These are phyloP conservation scores for Damaliscus lunatus DNA, from an alignment of 2,113 vertebrate species.

Conservation along the genomic window DNA sequence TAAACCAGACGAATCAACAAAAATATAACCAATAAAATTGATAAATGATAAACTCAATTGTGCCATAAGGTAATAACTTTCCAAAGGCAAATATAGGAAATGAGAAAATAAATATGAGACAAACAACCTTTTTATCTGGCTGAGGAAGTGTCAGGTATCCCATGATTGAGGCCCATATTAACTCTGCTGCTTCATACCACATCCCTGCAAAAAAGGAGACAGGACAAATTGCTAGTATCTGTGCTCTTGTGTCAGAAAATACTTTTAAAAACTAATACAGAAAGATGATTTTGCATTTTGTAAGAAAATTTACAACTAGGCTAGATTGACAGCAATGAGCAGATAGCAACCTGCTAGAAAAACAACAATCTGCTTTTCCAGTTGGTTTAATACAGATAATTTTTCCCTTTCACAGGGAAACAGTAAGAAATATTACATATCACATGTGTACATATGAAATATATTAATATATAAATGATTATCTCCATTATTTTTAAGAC, in stretches of 20 bases:
- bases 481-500: background rate
- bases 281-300: background rate
- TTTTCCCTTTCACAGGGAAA: background rate
- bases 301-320: background rate
- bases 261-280: background rate
- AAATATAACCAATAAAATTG: background rate
- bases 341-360: background rate
- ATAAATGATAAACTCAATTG: background rate
- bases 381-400: background rate
- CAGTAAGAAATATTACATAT: background rate
- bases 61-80: background rate
- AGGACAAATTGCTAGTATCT: background rate
- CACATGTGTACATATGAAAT: background rate
- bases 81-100: background rate
- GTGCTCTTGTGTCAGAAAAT: background rate
- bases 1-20: background rate
- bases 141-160: conserved; percentile 90
- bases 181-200: conserved; percentile 93
- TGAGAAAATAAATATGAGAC: background rate
- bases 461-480: background rate
- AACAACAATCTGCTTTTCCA: background rate
- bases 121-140: conserved; percentile 93
- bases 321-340: background rate
- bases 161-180: conserved; percentile 91
- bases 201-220: conserved; percentile 83